Conservation (phyloP, 2,113 vertebrate species). For the Poicephalus meyeri region DNA sequence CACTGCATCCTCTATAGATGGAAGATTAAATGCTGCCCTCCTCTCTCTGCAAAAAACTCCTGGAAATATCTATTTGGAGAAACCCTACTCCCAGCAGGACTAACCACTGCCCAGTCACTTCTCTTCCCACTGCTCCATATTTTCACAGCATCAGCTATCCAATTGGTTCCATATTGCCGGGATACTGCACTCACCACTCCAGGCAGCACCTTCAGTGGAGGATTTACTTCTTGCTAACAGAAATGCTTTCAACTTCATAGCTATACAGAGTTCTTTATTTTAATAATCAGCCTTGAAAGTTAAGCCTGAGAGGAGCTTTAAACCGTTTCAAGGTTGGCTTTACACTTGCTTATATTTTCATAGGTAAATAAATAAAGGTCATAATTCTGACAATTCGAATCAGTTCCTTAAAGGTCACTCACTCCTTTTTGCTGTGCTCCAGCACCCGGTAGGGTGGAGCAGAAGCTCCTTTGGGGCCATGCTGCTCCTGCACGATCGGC, state of each 20-base stretch:
- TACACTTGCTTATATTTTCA: not conserved
- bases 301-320: not conserved
- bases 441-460: slow-evolving; percentile 65
- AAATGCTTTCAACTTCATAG: not conserved
- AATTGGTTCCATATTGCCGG: not conserved
- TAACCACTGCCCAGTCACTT: not conserved
- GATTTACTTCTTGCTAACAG: not conserved
- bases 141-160: not conserved
- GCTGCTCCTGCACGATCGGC: slow-evolving; percentile 78
- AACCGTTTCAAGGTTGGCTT: not conserved
- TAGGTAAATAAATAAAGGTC: slow-evolving; percentile 42
- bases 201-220: not conserved
- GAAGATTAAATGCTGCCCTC: not conserved
- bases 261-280: not conserved
- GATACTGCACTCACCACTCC: not conserved
- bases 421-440: slow-evolving; percentile 82
- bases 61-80: not conserved
- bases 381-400: not conserved
- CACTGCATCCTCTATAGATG: not conserved
- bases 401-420: slow-evolving; percentile 4
- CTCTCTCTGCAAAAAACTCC: not conserved
- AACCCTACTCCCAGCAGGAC: not conserved
- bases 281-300: slow-evolving; percentile 27
- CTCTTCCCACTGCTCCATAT: not conserved
- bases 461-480: slow-evolving; percentile 27